Percentiles rank a stretch among this genome's conserved stretches.
Evolutionary conservation across 2,113 vertebrate genomes (phyloP).

Genomic region (Benitochromis conjunctus): DNA sequence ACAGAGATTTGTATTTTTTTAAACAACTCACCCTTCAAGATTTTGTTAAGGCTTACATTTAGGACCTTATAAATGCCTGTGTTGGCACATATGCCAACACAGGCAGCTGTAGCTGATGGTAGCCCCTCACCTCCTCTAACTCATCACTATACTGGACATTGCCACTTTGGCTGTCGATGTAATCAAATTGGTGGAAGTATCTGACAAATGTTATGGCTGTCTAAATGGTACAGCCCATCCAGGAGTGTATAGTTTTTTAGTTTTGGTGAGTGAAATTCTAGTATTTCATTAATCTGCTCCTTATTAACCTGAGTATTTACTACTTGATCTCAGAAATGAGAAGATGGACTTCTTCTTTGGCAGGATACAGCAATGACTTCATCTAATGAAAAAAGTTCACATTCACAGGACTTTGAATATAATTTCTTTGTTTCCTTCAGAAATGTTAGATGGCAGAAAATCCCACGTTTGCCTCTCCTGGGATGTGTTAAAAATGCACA

Average conservation of each 20-base stretch:
- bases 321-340: neutral
- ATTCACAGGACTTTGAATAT: neutral
- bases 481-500: neutral
- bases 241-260: neutral
- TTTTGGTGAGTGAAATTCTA: neutral
- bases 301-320: neutral
- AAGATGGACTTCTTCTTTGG: neutral
- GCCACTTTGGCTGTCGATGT: neutral
- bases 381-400: neutral
- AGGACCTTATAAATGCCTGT: too few species aligned
- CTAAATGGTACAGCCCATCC: neutral
- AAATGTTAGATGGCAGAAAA: neutral
- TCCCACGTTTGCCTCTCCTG: fast-evolving
- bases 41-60: neutral
- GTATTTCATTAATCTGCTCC: neutral
- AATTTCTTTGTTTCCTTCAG: fast-evolving
- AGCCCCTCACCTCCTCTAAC: neutral
- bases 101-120: neutral
- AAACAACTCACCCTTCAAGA: neutral
- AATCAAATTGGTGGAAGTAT: neutral
- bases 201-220: neutral
- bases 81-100: neutral
- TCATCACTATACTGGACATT: neutral
- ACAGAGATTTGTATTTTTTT: neutral
- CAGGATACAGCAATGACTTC: neutral